Conservation (phyloP, 2,113 vertebrate species). For the Oryzias woworae region DNA sequence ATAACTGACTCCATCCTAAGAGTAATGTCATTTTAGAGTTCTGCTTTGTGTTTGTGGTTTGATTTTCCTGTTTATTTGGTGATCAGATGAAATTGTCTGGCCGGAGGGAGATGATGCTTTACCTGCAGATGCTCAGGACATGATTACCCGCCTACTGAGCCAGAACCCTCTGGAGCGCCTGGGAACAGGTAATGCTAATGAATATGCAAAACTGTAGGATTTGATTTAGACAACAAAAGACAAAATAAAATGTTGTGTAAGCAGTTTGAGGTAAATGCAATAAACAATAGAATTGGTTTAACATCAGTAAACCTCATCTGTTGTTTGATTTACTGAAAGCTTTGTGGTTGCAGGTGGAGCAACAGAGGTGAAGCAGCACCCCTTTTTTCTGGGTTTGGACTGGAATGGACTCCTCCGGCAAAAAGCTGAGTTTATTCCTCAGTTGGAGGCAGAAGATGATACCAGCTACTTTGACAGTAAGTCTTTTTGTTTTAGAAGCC, state of each 20-base stretch:
- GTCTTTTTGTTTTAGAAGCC: slow-evolving; percentile 28
- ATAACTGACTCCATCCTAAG: no score
- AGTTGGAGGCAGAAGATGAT: slow-evolving; percentile 93
- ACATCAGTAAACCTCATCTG: neutral
- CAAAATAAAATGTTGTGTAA: neutral
- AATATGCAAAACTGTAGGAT: neutral
- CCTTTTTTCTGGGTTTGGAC: slow-evolving; percentile 89
- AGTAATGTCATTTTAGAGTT: neutral
- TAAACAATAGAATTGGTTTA: accelerated
- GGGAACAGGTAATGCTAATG: slow-evolving; percentile 83
- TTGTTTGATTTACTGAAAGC: slow-evolving; percentile 9
- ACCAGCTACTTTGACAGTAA: slow-evolving; percentile 98
- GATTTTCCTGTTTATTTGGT: neutral
- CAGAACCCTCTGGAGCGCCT: slow-evolving; percentile 90
- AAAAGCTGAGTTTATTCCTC: slow-evolving; percentile 96
- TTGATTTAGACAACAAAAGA: neutral
- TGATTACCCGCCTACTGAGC: slow-evolving; percentile 87
- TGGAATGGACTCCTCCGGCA: slow-evolving; percentile 94
- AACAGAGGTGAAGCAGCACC: slow-evolving; percentile 90
- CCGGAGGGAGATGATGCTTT: slow-evolving; percentile 92
- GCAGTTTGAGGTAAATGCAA: neutral
- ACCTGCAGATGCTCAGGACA: slow-evolving; percentile 87
- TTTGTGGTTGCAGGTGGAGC: slow-evolving; percentile 79
- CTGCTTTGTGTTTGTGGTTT: neutral
- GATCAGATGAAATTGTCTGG: slow-evolving; percentile 94